These are phyloP conservation scores for Craniophora ligustri DNA, from an alignment of 2,888 invertebrate species.

Conservation along the genomic window DNA sequence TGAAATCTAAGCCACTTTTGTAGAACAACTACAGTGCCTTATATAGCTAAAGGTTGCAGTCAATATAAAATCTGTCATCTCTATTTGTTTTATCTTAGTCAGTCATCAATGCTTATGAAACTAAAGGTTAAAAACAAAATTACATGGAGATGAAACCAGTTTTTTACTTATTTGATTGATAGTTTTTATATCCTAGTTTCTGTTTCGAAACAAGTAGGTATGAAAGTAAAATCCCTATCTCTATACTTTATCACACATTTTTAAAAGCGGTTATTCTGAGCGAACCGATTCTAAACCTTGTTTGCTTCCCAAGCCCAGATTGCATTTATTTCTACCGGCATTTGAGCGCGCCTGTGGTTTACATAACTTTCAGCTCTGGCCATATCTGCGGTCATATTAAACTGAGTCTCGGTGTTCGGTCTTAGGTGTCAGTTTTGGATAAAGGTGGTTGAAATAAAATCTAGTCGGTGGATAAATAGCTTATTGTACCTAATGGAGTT, in stretches of 20 bases:
- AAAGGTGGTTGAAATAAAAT: conserved; percentile 9
- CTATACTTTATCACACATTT: background rate
- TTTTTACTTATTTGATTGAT: no score
- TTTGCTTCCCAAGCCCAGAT: conserved; percentile 5
- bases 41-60: no score
- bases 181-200: no score
- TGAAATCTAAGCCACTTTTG: no score
- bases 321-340: conserved; percentile 27
- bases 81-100: no score
- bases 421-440: conserved; percentile 13
- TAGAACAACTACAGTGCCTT: no score
- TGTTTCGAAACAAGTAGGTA: no score
- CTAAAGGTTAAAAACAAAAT: no score
- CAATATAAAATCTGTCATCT: no score
- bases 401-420: conserved; percentile 12
- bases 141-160: no score
- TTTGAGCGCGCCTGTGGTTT: conserved; percentile 30
- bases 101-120: no score
- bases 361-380: conserved; percentile 33
- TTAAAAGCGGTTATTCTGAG: background rate
- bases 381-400: conserved; percentile 42
- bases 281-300: background rate
- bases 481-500: background rate
- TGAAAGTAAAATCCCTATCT: no score
- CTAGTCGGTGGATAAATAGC: conserved; percentile 3